A percentile compares a stretch with the other conserved stretches of the same genome.
Conservation (phyloP, 1,140 invertebrate species). For the Pseudomyrmex concolor region DNA sequence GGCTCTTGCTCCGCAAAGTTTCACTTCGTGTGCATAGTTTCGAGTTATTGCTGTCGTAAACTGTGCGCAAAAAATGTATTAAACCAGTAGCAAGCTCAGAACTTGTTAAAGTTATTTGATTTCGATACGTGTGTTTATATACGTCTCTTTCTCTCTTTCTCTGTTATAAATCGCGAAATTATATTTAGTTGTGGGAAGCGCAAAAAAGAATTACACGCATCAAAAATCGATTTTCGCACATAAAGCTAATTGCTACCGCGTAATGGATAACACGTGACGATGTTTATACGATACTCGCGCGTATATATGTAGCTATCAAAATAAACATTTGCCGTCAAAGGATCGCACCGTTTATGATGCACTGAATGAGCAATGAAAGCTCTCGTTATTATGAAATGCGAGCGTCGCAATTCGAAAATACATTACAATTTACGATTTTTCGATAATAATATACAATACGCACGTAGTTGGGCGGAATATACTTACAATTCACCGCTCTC, state of each 20-base stretch:
- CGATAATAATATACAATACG: conserved; percentile 43
- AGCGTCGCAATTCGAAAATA: conserved; percentile 52
- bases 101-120: background rate
- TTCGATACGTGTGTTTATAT: background rate
- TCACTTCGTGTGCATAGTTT: background rate
- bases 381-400: conserved; percentile 56
- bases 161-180: no score
- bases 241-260: background rate
- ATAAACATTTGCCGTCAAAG: conserved; percentile 37
- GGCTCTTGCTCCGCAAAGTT: conserved; percentile 3
- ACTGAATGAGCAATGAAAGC: conserved; percentile 51
- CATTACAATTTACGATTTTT: conserved; percentile 35
- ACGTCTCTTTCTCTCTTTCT: background rate
- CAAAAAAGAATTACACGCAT: background rate
- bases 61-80: background rate
- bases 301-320: conserved; percentile 5
- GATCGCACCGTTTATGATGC: conserved; percentile 27
- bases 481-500: conserved; percentile 55
- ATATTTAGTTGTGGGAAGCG: conserved; percentile 1
- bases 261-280: conserved; percentile 1
- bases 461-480: conserved; percentile 40
- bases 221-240: conserved; percentile 1
- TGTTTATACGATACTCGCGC: conserved; percentile 17
- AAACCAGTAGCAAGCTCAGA: background rate
- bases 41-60: background rate